Evolutionary conservation across 2,888 invertebrate species (phyloP), one percentile per base, ranked within the genome.

Genomic region (Ischnura elegans): DNA sequence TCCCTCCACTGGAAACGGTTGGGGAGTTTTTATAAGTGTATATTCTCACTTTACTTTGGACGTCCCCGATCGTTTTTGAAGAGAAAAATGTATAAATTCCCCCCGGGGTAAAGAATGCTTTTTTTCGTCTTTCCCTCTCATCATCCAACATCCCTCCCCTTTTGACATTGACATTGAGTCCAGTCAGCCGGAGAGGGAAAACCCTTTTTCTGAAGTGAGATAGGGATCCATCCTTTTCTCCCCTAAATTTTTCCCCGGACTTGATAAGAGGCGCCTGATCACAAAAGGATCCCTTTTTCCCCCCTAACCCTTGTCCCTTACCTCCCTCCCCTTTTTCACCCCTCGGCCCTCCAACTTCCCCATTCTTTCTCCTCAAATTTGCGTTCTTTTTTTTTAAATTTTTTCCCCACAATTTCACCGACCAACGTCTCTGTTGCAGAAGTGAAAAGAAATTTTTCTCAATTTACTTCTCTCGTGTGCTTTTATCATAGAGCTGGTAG

Each of bases 101-200:
- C n/a, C n/a, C n/a, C n/a, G n/a, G n/a, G n/a, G n/a, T n/a, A n/a
- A n/a, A n/a, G n/a, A n/a, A n/a, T n/a, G n/a, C 76, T 36, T 76
- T 76, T 76, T 76, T 76, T 61, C 25, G 36, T 76, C 76, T 76
- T 76, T 76, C 76, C 29, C 51, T 87, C 51, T 29, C 47, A 47
- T 51, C 36, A 10, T 51, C 46, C n/a, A n/a, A n/a, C n/a, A n/a
- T 87, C 19, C 51, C 51, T n/a, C 55, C 42, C 43, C 51, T 47
- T 76, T 76, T 55, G 87, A 55, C 90, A 90, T 90, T 90, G 90
- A 90, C 90, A 90, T 90, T 90, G 90, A 61, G 61, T 55, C 87
- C 55, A 86, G 86, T 86, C 86, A 86, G 86, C 86, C 86, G 46
- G 86, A 43, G 86, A 76, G 76, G 36, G 36, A 86, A 86, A 42